Evolutionary conservation across 2,113 vertebrate species (phyloP).

Genomic region (Nibea albiflora): DNA sequence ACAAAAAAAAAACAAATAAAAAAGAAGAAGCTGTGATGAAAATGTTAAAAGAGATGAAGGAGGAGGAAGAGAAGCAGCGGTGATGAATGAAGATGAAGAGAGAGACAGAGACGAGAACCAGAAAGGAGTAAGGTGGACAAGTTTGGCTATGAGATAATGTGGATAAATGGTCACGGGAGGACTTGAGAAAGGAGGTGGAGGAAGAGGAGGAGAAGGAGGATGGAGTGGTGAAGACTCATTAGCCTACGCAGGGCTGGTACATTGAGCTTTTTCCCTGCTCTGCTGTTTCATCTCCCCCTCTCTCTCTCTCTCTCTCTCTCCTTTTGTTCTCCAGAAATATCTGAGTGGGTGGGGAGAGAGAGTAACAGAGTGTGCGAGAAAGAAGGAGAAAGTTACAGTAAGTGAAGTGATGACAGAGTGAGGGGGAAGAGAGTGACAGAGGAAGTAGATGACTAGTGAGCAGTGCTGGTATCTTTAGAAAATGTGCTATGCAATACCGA

Average conservation of each 20-base stretch:
- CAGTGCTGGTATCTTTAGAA: constrained; percentile 21
- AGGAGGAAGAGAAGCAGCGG: constrained; percentile 17
- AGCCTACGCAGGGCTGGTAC: constrained; percentile 71
- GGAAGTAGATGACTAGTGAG: constrained; percentile 44
- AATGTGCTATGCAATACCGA: constrained; percentile 6
- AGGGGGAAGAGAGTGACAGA: constrained; percentile 60
- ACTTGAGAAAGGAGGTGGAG: constrained; percentile 19
- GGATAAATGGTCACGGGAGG: constrained; percentile 56
- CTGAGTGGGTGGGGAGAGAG: constrained; percentile 73
- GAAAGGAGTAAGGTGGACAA: constrained; percentile 57
- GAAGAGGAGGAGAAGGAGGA: constrained; percentile 23
- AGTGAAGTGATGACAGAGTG: constrained; percentile 71
- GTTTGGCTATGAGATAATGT: constrained; percentile 61
- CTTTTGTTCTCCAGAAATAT: constrained; percentile 82
- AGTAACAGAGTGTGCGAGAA: constrained; percentile 49
- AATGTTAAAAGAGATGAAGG: constrained; percentile 42
- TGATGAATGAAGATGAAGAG: constrained; percentile 49
- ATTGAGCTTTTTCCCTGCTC: constrained; percentile 67
- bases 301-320: constrained; percentile 57
- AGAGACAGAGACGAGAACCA: constrained; percentile 40
- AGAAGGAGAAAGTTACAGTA: constrained; percentile 60
- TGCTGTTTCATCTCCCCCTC: constrained; percentile 59
- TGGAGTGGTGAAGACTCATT: constrained; percentile 70
- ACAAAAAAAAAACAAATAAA: not conserved
- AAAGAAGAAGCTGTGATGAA: constrained; percentile 42